Evolutionary conservation across 2,888 invertebrate genomes (phyloP).

Genomic region (Agrenia bidenticulata): DNA sequence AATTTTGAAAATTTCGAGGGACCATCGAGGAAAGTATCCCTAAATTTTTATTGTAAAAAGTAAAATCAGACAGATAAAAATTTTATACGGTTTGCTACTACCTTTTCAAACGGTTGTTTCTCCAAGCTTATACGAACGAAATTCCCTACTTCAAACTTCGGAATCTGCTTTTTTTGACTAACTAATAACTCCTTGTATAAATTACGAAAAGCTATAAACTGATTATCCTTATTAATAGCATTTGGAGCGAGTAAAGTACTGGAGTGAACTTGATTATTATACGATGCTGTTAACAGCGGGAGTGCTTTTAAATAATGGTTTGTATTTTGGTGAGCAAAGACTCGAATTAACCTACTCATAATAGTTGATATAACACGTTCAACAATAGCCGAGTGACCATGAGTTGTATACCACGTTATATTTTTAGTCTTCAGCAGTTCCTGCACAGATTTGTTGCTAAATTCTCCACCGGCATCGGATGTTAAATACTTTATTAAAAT

Average conservation of each 20-base stretch:
- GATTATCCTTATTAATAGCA: constrained; percentile 2
- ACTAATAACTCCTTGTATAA: constrained; percentile 14
- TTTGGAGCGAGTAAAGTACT: constrained; percentile 1
- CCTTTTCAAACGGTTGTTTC: constrained; percentile 14
- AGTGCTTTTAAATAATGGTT: constrained; percentile 6
- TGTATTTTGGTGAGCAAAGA: constrained; percentile 5
- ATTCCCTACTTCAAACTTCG: not conserved
- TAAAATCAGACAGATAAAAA: not conserved
- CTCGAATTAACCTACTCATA: constrained; percentile 11
- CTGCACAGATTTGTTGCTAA: not conserved
- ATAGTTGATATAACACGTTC: constrained; percentile 9
- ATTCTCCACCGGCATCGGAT: constrained; percentile 1
- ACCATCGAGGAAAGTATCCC: constrained; percentile 7
- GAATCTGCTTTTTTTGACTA: not conserved
- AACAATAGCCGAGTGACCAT: not conserved
- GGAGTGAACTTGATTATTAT: constrained; percentile 3
- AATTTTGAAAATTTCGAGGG: not conserved
- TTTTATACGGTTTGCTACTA: not conserved
- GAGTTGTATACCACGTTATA: constrained; percentile 5
- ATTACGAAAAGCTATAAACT: not conserved
- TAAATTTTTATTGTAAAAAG: too few species aligned
- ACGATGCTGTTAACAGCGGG: not conserved
- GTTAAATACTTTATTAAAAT: not conserved
- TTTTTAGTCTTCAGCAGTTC: not conserved
- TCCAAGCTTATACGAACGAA: not conserved